phyloP scores from a whole-genome alignment of 2,113 vertebrate species.

The Brachyhypopomus occidentalis region DNA sequence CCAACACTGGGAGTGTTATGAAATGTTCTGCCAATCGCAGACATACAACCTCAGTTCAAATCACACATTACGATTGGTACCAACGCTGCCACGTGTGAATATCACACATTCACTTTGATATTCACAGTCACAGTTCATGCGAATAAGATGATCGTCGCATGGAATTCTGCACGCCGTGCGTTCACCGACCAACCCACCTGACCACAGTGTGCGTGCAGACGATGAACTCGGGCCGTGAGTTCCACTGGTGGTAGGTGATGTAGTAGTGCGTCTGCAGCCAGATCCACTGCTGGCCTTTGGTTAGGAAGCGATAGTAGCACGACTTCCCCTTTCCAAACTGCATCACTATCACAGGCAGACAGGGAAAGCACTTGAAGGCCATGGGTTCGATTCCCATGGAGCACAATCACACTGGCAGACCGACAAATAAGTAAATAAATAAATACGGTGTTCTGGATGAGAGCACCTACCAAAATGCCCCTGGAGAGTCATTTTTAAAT shows the following conservation, averaged over 20 bases:
- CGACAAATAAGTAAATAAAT: neutral
- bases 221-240: constrained; percentile 97
- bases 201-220: constrained; percentile 98
- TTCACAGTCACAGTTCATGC: too few species aligned
- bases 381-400: too few species aligned
- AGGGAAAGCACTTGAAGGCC: neutral
- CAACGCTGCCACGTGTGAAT: too few species aligned
- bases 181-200: constrained; percentile 74
- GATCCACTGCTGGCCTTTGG: constrained; percentile 99
- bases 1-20: too few species aligned
- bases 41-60: too few species aligned
- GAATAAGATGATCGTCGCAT: neutral
- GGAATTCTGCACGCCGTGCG: neutral
- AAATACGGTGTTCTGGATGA: constrained; percentile 1
- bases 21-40: too few species aligned
- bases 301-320: constrained; percentile 97
- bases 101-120: too few species aligned
- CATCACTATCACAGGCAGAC: constrained; percentile 81
- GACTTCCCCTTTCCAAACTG: constrained; percentile 98
- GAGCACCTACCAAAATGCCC: too few species aligned
- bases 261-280: constrained; percentile 98
- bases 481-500: too few species aligned
- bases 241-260: constrained; percentile 99
- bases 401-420: neutral
- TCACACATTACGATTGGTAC: too few species aligned